These are phyloP conservation scores for Agrochola macilenta DNA, from an alignment of 2,888 invertebrate genomes.

Conservation along the genomic window DNA sequence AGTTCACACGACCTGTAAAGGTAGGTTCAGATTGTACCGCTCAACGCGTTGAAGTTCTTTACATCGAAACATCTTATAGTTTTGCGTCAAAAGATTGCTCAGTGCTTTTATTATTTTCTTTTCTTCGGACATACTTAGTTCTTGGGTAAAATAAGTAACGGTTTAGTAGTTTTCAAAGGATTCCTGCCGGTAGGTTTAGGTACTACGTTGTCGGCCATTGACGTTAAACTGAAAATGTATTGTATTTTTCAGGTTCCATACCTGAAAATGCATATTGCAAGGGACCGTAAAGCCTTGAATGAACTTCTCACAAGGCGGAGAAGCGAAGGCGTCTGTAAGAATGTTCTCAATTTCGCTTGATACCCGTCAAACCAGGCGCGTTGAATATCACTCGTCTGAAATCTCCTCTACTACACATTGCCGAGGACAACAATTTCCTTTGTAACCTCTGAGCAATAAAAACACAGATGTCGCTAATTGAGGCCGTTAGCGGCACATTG, in stretches of 20 bases:
- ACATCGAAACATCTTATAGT: not conserved
- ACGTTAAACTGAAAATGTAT: not conserved
- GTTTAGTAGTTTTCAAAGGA: not conserved
- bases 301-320: too few relatives aligned
- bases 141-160: not conserved
- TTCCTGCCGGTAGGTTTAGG: not conserved
- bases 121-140: not conserved
- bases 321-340: too few relatives aligned
- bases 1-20: slow-evolving; percentile 30
- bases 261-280: not conserved
- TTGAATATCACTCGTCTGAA: slow-evolving; percentile 7
- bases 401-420: slow-evolving; percentile 17
- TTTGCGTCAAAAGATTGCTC: not conserved
- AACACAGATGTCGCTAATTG: slow-evolving; percentile 69
- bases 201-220: not conserved
- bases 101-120: too few relatives aligned
- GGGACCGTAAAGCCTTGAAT: too few relatives aligned
- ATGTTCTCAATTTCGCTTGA: not conserved
- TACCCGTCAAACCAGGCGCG: not conserved
- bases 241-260: not conserved
- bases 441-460: slow-evolving; percentile 64
- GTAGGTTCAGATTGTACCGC: slow-evolving; percentile 1
- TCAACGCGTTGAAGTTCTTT: not conserved
- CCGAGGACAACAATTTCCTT: slow-evolving; percentile 54
- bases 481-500: slow-evolving; percentile 57